Conservation (phyloP, 2,888 invertebrate genomes). For the Leptinotarsa tumamoca region DNA sequence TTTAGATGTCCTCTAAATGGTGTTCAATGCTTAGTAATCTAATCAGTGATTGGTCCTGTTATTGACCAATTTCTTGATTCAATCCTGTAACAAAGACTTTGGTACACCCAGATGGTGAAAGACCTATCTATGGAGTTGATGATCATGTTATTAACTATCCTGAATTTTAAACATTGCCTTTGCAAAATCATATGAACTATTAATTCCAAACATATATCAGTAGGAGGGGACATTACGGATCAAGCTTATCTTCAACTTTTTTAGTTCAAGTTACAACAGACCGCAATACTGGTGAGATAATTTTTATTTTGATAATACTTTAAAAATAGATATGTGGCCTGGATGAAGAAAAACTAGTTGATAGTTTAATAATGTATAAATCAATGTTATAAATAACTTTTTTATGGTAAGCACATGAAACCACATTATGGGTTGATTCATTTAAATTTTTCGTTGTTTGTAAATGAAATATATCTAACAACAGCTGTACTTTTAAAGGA, state of each 20-base stretch:
- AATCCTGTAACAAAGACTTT: too few relatives aligned
- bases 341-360: constrained; percentile 17
- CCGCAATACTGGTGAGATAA: constrained; percentile 18
- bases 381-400: constrained; percentile 26
- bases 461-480: background rate
- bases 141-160: background rate
- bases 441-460: background rate
- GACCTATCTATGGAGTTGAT: too few relatives aligned
- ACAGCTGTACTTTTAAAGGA: background rate
- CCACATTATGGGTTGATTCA: background rate
- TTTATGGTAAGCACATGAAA: constrained; percentile 2
- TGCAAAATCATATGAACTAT: background rate
- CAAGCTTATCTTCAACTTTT: constrained; percentile 12
- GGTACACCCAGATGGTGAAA: too few relatives aligned
- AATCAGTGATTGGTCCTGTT: too few relatives aligned
- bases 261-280: constrained; percentile 9
- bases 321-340: constrained; percentile 12
- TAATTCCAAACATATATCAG: background rate
- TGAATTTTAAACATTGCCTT: background rate
- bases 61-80: too few relatives aligned
- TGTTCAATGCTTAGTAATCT: too few relatives aligned
- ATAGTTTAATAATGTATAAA: constrained; percentile 17
- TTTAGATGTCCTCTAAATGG: too few relatives aligned
- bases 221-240: background rate
- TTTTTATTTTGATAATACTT: constrained; percentile 18